Evolutionary conservation across 2,797 vertebrate genomes (phyloP).

Genomic region (Phrynocephalus vlangalii): DNA sequence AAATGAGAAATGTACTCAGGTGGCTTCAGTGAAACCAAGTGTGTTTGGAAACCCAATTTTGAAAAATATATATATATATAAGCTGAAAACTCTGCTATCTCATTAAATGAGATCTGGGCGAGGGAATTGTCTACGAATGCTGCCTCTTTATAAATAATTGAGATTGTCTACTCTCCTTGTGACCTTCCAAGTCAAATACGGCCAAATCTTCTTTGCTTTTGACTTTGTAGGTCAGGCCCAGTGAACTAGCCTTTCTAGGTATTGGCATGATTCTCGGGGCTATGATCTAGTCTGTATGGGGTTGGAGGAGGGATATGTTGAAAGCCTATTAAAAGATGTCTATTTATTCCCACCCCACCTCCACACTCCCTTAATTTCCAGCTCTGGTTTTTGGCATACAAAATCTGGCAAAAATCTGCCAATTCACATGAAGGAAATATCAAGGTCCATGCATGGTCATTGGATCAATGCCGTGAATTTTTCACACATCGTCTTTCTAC

Average conservation of each 20-base stretch:
- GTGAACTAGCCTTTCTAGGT: neutral
- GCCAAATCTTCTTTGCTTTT: neutral
- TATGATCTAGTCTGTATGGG: neutral
- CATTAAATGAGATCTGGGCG: fast-evolving
- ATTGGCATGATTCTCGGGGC: neutral
- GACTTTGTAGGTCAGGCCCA: neutral
- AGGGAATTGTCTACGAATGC: neutral
- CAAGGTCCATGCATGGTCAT: neutral
- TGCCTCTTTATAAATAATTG: neutral
- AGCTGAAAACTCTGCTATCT: neutral
- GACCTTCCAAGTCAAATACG: neutral
- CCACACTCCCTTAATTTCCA: neutral
- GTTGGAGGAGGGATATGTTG: neutral
- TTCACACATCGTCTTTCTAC: too few relatives aligned
- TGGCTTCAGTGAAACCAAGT: fast-evolving
- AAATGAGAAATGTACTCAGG: neutral
- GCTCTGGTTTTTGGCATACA: neutral
- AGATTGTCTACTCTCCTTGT: neutral
- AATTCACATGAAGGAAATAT: neutral
- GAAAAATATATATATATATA: neutral
- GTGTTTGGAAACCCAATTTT: neutral
- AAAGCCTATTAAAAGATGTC: neutral
- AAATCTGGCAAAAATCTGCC: neutral
- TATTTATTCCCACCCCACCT: neutral
- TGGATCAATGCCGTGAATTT: neutral